Percentiles rank a stretch among this genome's conserved stretches.
phyloP scores from a whole-genome alignment of 1,140 invertebrate species.

The Drosophila lowei region DNA sequence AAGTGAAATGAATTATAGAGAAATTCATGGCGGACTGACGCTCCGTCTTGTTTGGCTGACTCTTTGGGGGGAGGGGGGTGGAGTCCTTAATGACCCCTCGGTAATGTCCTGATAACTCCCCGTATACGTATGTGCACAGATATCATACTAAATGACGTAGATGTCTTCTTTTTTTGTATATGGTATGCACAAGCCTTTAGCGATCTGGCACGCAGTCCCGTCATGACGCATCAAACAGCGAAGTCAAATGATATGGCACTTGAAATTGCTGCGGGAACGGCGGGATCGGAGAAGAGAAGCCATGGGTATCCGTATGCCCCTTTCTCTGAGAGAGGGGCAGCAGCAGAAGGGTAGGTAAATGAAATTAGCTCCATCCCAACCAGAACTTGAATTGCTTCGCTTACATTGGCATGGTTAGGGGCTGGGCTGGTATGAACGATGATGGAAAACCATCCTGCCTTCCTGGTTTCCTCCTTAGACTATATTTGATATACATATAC shows the following conservation, averaged over 20 bases:
- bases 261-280: slow-evolving; percentile 48
- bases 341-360: slow-evolving; percentile 8
- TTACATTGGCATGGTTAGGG: background rate
- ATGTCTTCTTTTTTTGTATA: background rate
- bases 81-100: slow-evolving; percentile 70
- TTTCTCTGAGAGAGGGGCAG: background rate
- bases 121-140: background rate
- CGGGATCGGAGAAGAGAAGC: no score
- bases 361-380: slow-evolving; percentile 29
- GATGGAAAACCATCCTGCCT: no score
- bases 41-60: slow-evolving; percentile 11
- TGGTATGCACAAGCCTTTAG: background rate
- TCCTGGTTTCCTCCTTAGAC: no score
- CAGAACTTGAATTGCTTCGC: slow-evolving; percentile 14
- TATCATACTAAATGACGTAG: slow-evolving; percentile 3
- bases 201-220: slow-evolving; percentile 58
- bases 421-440: background rate
- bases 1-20: slow-evolving; percentile 54
- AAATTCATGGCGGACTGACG: slow-evolving; percentile 29
- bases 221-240: slow-evolving; percentile 69
- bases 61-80: slow-evolving; percentile 23
- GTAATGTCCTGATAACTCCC: slow-evolving; percentile 52
- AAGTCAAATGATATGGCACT: slow-evolving; percentile 52
- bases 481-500: no score
- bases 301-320: no score